Conservation (phyloP, 2,113 vertebrate genomes). For the Orycteropus afer region DNA sequence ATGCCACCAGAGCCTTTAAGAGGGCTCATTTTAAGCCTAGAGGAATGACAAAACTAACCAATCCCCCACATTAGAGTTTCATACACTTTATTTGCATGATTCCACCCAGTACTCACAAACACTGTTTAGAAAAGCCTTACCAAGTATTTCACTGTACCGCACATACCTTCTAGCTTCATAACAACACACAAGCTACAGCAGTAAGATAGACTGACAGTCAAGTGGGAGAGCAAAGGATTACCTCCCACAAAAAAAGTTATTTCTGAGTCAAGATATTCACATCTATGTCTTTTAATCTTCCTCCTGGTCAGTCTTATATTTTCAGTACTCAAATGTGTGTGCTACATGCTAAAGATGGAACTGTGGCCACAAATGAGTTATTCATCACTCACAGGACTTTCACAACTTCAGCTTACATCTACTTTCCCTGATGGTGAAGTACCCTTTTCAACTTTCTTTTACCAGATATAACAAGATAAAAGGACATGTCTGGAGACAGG, state of each 20-base stretch:
- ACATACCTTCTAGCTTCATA: too few relatives aligned
- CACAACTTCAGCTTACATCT: neutral
- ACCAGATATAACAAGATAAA: neutral
- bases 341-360: neutral
- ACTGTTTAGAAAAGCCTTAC: too few relatives aligned
- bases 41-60: too few relatives aligned
- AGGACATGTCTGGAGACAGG: neutral
- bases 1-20: too few relatives aligned
- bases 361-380: neutral
- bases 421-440: neutral
- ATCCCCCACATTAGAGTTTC: too few relatives aligned
- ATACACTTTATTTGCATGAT: too few relatives aligned
- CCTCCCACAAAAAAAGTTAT: neutral
- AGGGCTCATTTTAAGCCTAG: too few relatives aligned
- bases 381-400: neutral
- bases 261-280: neutral
- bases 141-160: too few relatives aligned
- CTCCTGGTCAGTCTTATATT: neutral
- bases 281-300: neutral
- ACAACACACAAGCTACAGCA: too few relatives aligned
- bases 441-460: conserved; percentile 12
- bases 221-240: neutral
- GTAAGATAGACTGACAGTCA: too few relatives aligned
- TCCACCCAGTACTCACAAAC: too few relatives aligned
- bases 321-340: neutral